Evolutionary conservation across 2,797 vertebrate genomes (phyloP).

Genomic region (Falco concolor): DNA sequence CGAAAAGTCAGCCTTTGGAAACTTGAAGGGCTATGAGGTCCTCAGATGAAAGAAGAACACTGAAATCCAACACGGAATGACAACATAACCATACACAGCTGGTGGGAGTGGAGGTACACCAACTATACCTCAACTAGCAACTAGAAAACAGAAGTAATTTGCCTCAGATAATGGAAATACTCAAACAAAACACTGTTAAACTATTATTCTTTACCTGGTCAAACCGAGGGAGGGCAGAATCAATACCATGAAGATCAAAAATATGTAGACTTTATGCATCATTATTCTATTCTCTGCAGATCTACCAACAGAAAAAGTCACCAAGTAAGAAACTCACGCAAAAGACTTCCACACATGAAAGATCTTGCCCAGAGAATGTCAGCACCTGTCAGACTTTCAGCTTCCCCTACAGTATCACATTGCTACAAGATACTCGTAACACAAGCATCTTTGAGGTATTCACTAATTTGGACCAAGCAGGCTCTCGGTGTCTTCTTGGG

Average conservation of each 20-base stretch:
- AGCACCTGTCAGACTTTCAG: background rate
- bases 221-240: constrained; percentile 95
- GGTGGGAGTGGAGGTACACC: background rate
- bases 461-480: background rate
- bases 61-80: background rate
- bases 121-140: background rate
- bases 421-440: background rate
- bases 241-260: constrained; percentile 95
- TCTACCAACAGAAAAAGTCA: constrained; percentile 68
- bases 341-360: background rate
- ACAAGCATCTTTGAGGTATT: background rate
- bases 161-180: background rate
- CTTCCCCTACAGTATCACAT: background rate
- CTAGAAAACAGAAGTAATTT: background rate
- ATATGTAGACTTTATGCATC: constrained; percentile 95
- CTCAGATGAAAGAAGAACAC: background rate
- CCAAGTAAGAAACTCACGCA: background rate
- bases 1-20: background rate
- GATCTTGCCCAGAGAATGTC: background rate
- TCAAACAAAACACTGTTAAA: background rate
- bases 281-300: constrained; percentile 91
- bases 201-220: constrained; percentile 81
- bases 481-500: background rate
- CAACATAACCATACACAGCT: background rate
- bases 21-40: background rate